Evolutionary conservation across 2,888 invertebrate genomes (phyloP), one percentile per base, ranked within the genome.

Genomic region (Hirtodrosophila cameraria): DNA sequence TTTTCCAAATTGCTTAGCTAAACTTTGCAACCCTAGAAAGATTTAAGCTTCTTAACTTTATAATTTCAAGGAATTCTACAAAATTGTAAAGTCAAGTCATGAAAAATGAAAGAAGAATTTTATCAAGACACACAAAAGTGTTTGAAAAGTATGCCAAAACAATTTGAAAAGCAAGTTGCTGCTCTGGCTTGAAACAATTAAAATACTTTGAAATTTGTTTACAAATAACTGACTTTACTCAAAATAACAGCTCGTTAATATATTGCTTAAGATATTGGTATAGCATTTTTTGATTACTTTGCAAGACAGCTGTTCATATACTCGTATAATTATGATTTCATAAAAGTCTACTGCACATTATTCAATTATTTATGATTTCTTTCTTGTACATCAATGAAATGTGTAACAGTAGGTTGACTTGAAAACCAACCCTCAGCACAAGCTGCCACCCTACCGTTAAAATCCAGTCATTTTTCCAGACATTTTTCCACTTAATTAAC

Each of bases 401-500:
- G 15, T 28, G 25, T 45, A 12, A 35, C 15, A 13, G 36, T 45
- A 18, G 49, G 16, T 39, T 6, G 11, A 35, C 18, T 23, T 6
- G 31, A 9, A 43, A 31, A 20, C 18, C 23, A 6, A 70, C 59
- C 66, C 54, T 36, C n/a, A 4, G n/a, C 5, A 1, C 35, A 25
- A 23, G 12, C 31, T 15, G 48, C 58, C 52, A 45, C 58, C 57
- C 62, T n/a, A n/a, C n/a, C 28, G 16, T n/a, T 25, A 13, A 31
- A 33, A 18, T 28, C 7, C 48, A 46, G 30, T 45, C 23, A 23
- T 23, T 23, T 23, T 23, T 23, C 31, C 69, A 73, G 63, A 58
- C 54, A 66, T 73, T 81, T 82, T 74, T 81, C 71, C 78, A 81
- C 78, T 75, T 84, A 78, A 82, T 82, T 84, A 84, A 84, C 81